Conservation (phyloP, 2,888 invertebrate genomes). For the Pristionchus japonicus region DNA sequence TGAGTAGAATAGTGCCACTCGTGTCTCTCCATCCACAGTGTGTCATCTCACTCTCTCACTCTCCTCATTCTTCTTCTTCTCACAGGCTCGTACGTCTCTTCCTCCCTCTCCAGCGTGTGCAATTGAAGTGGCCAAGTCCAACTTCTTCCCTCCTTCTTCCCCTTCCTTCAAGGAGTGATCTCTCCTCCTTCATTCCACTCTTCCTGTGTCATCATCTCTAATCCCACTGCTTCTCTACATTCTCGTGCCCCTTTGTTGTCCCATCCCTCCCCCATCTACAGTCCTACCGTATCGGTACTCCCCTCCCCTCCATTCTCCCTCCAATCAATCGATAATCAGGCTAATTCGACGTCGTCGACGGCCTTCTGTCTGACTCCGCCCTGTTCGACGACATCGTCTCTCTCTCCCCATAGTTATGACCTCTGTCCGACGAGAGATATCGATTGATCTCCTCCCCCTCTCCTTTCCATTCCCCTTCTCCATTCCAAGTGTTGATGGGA, state of each 20-base stretch:
- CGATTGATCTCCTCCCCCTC: not conserved
- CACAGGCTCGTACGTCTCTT: not conserved
- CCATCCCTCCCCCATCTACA: not conserved
- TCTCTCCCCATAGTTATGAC: not conserved
- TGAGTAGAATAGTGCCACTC: not conserved
- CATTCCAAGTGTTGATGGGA: not conserved
- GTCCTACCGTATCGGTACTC: not conserved
- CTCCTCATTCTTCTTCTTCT: too few relatives aligned
- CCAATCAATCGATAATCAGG: not conserved
- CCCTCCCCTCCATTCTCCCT: not conserved
- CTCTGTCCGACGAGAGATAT: not conserved
- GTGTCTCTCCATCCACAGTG: not conserved
- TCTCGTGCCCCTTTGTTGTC: not conserved
- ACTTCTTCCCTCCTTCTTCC: slow-evolving; percentile 33
- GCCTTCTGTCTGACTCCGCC: not conserved
- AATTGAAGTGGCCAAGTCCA: slow-evolving; percentile 51
- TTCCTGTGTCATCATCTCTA: not conserved
- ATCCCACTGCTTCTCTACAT: not conserved
- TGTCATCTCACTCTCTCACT: not conserved
- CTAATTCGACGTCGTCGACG: not conserved
- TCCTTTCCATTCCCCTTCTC: not conserved
- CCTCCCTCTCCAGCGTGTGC: slow-evolving; percentile 61
- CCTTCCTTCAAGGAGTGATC: slow-evolving; percentile 22
- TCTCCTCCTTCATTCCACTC: not conserved
- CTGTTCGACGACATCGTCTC: slow-evolving; percentile 4